Evolutionary conservation across 2,888 invertebrate genomes (phyloP).

Genomic region (Bursaphelenchus okinawaensis): DNA sequence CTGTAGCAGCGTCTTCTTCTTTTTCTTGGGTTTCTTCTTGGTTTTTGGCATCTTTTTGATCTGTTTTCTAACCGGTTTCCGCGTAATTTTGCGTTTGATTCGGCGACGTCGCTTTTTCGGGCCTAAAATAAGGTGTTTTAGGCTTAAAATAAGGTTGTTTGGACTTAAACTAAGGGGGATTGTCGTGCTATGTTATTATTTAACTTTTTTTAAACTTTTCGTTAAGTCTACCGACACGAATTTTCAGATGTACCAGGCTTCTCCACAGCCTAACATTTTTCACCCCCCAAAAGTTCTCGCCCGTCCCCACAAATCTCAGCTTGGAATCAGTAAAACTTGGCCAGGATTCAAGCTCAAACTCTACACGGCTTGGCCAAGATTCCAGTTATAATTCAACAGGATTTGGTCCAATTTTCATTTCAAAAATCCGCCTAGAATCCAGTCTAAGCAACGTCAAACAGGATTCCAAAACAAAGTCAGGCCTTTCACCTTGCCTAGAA

Average conservation of each 20-base stretch:
- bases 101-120: neutral
- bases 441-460: no score
- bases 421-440: neutral
- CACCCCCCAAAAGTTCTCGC: neutral
- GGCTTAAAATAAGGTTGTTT: neutral
- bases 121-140: no score
- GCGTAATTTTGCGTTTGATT: no score
- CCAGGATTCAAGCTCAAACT: no score
- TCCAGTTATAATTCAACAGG: no score
- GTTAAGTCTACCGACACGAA: neutral
- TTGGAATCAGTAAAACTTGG: no score
- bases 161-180: neutral
- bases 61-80: neutral
- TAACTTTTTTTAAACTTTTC: neutral
- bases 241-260: neutral
- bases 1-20: neutral
- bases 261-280: neutral
- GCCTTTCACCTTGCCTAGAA: no score
- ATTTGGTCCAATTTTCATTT: no score
- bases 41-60: neutral
- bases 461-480: no score
- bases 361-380: no score
- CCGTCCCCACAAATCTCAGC: neutral
- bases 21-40: neutral
- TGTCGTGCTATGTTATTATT: neutral